Evolutionary conservation across 2,888 invertebrate species (phyloP).

Genomic region (Ariolimax columbianus): DNA sequence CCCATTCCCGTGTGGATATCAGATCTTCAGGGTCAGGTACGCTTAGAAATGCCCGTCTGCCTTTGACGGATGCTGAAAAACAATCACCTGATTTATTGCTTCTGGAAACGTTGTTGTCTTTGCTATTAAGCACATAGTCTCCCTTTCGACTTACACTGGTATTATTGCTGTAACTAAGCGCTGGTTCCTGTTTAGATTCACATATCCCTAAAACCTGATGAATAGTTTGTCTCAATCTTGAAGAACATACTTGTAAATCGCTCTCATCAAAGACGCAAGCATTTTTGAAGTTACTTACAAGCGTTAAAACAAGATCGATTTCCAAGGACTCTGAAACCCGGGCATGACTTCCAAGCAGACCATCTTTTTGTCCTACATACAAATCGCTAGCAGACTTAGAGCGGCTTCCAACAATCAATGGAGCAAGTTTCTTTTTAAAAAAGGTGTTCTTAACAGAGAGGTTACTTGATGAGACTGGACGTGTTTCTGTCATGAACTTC

Average conservation of each 20-base stretch:
- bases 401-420: constrained; percentile 1
- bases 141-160: neutral
- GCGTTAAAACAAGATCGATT: constrained; percentile 11
- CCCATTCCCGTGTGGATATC: constrained; percentile 35
- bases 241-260: neutral
- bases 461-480: neutral
- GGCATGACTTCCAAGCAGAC: neutral
- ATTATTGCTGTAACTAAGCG: neutral
- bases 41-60: neutral
- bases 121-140: neutral
- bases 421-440: constrained; percentile 13
- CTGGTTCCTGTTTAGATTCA: neutral
- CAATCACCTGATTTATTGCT: neutral
- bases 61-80: neutral
- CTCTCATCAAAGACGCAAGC: constrained; percentile 36
- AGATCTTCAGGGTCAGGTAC: constrained; percentile 31
- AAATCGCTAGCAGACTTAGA: constrained; percentile 20
- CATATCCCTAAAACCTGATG: constrained; percentile 9
- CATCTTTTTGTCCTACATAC: neutral
- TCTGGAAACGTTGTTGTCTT: neutral
- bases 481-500: neutral
- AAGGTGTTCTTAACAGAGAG: neutral
- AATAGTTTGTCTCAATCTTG: neutral
- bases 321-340: neutral
- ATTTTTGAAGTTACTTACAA: constrained; percentile 35